Evolutionary conservation across 2,113 vertebrate genomes (phyloP).

Genomic region (Emydocephalus ijimae): DNA sequence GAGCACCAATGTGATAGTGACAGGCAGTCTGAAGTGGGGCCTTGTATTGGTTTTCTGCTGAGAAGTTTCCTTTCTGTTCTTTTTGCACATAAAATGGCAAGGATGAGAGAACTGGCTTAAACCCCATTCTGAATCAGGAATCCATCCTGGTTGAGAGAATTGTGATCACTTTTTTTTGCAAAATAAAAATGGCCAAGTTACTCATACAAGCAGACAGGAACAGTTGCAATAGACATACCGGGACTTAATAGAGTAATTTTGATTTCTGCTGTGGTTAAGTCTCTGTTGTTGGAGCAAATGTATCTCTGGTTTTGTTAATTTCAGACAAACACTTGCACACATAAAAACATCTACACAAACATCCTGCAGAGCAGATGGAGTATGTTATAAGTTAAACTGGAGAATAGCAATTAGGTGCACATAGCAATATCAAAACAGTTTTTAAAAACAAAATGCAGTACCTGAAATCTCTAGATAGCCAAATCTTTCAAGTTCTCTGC

Average conservation of each 20-base stretch:
- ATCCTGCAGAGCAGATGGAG: neutral
- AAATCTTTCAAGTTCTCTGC: neutral
- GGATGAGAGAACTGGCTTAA: neutral
- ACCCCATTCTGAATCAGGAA: neutral
- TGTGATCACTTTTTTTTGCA: neutral
- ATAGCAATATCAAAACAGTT: neutral
- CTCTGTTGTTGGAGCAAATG: neutral
- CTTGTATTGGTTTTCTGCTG: neutral
- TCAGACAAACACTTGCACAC: neutral
- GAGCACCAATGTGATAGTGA: neutral
- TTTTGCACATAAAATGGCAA: neutral
- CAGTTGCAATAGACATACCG: too few species aligned
- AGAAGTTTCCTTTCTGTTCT: neutral
- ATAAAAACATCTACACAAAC: neutral
- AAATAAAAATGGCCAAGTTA: neutral
- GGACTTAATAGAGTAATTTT: neutral
- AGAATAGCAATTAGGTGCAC: neutral
- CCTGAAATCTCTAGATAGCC: neutral
- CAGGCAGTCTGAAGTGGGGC: neutral
- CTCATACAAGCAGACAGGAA: neutral
- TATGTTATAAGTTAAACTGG: neutral
- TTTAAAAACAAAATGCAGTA: neutral
- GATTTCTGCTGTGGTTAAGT: neutral
- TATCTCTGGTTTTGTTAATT: neutral
- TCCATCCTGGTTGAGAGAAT: neutral